A percentile compares a stretch with the other conserved stretches of the same genome.
phyloP scores from a whole-genome alignment of 2,113 vertebrate genomes.

The Natator depressus region DNA sequence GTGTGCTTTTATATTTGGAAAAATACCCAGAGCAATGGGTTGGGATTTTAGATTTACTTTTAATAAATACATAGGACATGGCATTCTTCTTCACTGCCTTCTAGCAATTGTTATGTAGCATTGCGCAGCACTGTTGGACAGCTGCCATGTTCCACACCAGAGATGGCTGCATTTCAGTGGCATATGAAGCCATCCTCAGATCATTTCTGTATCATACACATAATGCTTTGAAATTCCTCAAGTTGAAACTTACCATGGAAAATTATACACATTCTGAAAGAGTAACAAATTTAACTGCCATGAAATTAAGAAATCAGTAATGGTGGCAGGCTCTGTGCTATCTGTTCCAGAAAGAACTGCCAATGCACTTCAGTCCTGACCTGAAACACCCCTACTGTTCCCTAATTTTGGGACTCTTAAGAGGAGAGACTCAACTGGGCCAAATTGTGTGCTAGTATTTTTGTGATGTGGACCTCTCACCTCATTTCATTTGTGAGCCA shows the following conservation, averaged over 20 bases:
- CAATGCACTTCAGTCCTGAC: background rate
- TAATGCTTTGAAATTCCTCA: background rate
- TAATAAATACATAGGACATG: background rate
- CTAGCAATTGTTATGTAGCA: background rate
- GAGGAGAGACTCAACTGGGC: background rate
- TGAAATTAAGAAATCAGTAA: background rate
- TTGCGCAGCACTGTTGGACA: accelerated
- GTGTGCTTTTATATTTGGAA: background rate
- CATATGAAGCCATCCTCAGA: background rate
- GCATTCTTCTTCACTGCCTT: background rate
- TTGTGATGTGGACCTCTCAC: background rate
- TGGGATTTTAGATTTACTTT: no score
- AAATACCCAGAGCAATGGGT: background rate
- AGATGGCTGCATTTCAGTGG: background rate
- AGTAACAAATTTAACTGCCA: background rate
- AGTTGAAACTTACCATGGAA: background rate
- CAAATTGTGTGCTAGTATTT: background rate
- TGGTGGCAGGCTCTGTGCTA: background rate
- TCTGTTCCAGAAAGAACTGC: background rate
- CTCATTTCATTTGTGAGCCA: background rate
- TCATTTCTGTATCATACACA: background rate
- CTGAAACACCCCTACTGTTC: background rate
- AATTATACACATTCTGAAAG: background rate
- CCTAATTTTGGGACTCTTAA: background rate
- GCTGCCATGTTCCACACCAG: background rate